Evolutionary conservation across 2,888 invertebrate species (phyloP).

Genomic region (Nemotelus pantherinus): DNA sequence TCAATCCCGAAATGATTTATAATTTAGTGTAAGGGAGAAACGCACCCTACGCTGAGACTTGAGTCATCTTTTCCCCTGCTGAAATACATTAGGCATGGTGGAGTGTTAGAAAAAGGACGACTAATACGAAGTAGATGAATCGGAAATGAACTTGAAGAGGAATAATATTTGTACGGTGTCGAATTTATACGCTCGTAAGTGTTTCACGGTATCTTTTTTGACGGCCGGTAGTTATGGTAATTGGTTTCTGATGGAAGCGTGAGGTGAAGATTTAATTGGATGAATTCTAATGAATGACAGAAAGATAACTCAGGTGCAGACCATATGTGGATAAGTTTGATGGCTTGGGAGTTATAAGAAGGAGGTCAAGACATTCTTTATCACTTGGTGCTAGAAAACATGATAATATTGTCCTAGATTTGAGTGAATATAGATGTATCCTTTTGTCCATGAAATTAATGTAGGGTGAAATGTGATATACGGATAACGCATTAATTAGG

Average conservation of each 20-base stretch:
- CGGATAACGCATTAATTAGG: neutral
- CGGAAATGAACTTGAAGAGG: slow-evolving; percentile 9
- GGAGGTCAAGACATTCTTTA: slow-evolving; percentile 1
- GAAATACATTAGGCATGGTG: neutral
- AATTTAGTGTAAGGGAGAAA: slow-evolving; percentile 3
- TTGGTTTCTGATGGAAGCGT: neutral
- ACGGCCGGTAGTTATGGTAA: neutral
- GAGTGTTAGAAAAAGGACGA: neutral
- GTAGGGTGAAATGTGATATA: too few species aligned
- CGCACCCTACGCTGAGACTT: neutral
- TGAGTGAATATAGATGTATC: neutral
- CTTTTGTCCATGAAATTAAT: neutral
- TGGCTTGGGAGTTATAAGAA: neutral
- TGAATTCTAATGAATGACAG: slow-evolving; percentile 1
- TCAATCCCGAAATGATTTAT: slow-evolving; percentile 9
- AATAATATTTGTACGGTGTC: slow-evolving; percentile 7
- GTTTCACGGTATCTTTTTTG: neutral
- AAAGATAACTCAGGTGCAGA: neutral
- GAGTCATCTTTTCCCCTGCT: slow-evolving; percentile 1
- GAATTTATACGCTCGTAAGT: neutral
- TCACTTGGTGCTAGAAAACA: neutral
- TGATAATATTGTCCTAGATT: neutral
- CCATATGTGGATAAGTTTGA: neutral
- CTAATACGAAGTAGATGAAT: slow-evolving; percentile 20
- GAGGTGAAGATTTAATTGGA: slow-evolving; percentile 11